Conservation (phyloP, 2,797 vertebrate genomes). For the Australoheros facetus region DNA sequence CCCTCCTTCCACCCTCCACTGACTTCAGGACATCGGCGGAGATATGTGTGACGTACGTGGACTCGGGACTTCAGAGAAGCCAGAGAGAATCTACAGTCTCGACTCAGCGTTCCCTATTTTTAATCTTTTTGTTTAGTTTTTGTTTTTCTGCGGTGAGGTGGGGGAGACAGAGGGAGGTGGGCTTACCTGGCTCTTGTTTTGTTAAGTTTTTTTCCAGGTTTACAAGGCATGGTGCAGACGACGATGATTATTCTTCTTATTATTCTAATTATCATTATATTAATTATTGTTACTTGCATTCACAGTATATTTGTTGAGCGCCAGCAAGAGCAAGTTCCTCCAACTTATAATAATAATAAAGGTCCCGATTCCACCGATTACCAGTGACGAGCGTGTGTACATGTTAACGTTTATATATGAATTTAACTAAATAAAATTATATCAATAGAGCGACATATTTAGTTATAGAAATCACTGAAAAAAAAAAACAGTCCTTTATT, state of each 20-base stretch:
- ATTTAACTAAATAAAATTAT: conserved; percentile 69
- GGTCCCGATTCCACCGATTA: conserved; percentile 72
- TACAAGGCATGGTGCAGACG: conserved; percentile 92
- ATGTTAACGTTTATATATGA: conserved; percentile 75
- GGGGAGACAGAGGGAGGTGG: not conserved
- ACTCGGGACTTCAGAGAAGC: conserved; percentile 65
- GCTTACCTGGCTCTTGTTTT: conserved; percentile 54
- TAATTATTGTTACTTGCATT: conserved; percentile 81
- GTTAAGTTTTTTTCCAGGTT: conserved; percentile 86
- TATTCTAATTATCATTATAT: conserved; percentile 76
- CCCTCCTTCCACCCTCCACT: not conserved
- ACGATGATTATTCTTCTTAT: conserved; percentile 67
- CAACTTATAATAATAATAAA: conserved; percentile 75
- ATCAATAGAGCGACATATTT: conserved; percentile 81
- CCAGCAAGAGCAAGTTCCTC: conserved; percentile 75
- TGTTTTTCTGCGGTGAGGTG: conserved; percentile 4
- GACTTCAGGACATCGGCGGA: conserved; percentile 46
- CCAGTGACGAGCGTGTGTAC: conserved; percentile 79
- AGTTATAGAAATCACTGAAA: conserved; percentile 70
- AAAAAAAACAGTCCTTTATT: conserved; percentile 49
- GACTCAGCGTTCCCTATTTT: conserved; percentile 60
- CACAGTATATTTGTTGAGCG: conserved; percentile 84
- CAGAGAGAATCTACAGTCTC: conserved; percentile 58
- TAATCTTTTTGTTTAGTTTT: conserved; percentile 42
- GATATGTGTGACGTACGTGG: conserved; percentile 53